Percentiles rank a stretch among this genome's conserved stretches.
Evolutionary conservation across 2,113 vertebrate species (phyloP).

Genomic region (Calypte anna): DNA sequence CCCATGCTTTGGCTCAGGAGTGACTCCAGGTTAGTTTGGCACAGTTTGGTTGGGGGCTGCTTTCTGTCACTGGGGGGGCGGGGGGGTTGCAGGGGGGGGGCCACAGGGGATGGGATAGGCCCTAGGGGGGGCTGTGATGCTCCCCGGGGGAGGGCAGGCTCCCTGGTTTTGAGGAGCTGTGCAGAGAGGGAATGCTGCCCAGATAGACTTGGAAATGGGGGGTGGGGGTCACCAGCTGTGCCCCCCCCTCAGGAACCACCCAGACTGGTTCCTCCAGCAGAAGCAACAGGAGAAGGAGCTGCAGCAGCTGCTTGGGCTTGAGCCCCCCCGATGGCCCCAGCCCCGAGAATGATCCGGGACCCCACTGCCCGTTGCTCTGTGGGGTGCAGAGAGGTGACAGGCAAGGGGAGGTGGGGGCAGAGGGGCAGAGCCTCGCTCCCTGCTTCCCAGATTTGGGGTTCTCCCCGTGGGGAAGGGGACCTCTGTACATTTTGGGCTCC

Average conservation of each 20-base stretch:
- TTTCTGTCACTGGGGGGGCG: neutral
- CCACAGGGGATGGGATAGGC: neutral
- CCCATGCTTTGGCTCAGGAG: slow-evolving; percentile 62
- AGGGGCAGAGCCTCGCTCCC: neutral
- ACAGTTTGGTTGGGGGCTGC: slow-evolving; percentile 12
- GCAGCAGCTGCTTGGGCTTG: neutral
- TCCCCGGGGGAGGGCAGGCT: neutral
- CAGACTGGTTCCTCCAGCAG: neutral
- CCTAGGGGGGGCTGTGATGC: neutral
- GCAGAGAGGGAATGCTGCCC: neutral
- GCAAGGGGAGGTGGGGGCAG: neutral
- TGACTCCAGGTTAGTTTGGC: slow-evolving; percentile 56
- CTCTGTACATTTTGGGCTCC: neutral
- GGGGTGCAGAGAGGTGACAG: fast-evolving
- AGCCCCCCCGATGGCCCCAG: neutral
- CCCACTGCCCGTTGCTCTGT: neutral
- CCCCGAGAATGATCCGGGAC: neutral
- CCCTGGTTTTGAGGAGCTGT: neutral
- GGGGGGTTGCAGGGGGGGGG: neutral
- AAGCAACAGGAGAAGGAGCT: neutral
- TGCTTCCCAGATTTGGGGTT: neutral
- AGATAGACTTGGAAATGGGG: neutral
- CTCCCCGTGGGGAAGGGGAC: neutral
- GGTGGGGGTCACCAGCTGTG: neutral
- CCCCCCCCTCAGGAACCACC: neutral